Evolutionary conservation across 2,888 invertebrate species (phyloP).

Genomic region (Arge pagana): DNA sequence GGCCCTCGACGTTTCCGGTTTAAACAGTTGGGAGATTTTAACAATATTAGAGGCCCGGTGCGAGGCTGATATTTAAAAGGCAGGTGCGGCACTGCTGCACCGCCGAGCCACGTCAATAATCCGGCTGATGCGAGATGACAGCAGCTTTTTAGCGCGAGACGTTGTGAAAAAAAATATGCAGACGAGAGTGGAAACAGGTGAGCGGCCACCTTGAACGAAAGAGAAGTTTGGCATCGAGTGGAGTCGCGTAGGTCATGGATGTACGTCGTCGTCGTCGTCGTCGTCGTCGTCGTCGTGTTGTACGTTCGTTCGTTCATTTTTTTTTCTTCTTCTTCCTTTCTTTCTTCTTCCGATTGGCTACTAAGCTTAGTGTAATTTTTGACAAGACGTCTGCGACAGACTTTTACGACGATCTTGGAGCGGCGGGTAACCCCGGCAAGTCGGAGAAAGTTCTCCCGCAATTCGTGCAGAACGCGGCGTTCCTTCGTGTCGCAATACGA

Average conservation of each 20-base stretch:
- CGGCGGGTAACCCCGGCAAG: no score
- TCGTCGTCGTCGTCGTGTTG: neutral
- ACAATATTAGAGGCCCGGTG: slow-evolving; percentile 4
- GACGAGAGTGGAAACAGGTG: neutral
- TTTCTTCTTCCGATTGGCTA: no score
- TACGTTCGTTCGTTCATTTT: neutral
- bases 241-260: neutral
- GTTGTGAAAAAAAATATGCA: no score
- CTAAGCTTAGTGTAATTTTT: no score
- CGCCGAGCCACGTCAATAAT: slow-evolving; percentile 14
- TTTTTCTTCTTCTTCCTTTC: no score
- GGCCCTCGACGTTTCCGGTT: slow-evolving; percentile 16
- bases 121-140: slow-evolving; percentile 12
- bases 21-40: slow-evolving; percentile 15
- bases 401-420: no score
- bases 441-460: no score
- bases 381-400: no score
- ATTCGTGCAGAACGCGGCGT: no score
- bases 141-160: slow-evolving; percentile 1
- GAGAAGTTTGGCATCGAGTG: no score
- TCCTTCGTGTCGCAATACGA: neutral
- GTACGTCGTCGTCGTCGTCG: neutral
- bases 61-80: slow-evolving; percentile 13
- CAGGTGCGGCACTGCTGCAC: slow-evolving; percentile 7
- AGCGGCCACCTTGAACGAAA: no score